Evolutionary conservation across 2,113 vertebrate species (phyloP).

Genomic region (Poecilia latipinna): DNA sequence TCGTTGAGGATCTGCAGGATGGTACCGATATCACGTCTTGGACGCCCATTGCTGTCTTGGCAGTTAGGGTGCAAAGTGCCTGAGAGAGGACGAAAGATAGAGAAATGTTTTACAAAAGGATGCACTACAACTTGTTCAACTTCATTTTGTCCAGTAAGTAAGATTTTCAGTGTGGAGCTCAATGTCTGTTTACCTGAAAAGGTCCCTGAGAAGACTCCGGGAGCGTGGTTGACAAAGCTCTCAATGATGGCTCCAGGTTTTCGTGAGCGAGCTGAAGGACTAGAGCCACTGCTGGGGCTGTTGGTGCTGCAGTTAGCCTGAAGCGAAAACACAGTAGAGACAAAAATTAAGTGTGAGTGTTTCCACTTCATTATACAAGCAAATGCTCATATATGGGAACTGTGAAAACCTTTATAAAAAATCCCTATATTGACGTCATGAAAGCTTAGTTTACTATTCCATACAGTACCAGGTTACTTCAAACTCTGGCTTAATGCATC

Average conservation of each 20-base stretch:
- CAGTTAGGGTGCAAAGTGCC: conserved; percentile 99
- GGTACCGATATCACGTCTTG: conserved; percentile 94
- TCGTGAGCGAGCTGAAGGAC: conserved; percentile 83
- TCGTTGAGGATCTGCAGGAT: conserved; percentile 99
- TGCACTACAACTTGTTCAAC: background rate
- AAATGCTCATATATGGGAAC: background rate
- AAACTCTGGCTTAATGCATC: conserved; percentile 22
- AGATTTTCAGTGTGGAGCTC: background rate
- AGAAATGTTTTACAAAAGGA: conserved; percentile 49
- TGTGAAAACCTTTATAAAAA: background rate
- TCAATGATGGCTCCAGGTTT: conserved; percentile 95
- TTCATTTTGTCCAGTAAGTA: background rate
- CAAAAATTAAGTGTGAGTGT: background rate
- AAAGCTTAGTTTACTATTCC: conserved; percentile 15
- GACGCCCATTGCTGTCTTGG: conserved; percentile 95
- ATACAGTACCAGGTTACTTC: conserved; percentile 19
- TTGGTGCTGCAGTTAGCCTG: conserved; percentile 86
- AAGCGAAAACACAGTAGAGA: background rate
- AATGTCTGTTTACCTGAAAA: conserved; percentile 86
- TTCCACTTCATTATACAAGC: background rate
- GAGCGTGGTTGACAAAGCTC: conserved; percentile 96
- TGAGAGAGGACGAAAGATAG: conserved; percentile 48
- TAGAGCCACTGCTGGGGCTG: conserved; percentile 69
- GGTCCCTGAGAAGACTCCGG: conserved; percentile 96
- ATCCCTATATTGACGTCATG: background rate